A percentile compares a stretch with the other conserved stretches of the same genome.
Evolutionary conservation across 2,797 vertebrate species (phyloP).

Genomic region (Poliocrania exsul): DNA sequence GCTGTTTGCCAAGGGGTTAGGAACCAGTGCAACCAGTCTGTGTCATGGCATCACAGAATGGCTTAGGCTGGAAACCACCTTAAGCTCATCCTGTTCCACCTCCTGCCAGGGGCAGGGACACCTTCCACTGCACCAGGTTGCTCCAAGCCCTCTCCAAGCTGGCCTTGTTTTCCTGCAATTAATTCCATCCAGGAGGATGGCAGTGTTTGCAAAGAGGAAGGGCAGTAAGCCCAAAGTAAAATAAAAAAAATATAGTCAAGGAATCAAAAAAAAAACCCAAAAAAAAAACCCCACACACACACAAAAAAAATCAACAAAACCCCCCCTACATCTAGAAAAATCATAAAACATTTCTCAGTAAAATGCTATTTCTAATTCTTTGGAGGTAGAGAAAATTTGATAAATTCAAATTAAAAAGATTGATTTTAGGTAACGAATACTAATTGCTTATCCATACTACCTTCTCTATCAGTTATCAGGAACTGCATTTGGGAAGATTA

Average conservation of each 20-base stretch:
- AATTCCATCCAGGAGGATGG: neutral
- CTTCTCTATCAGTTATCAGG: neutral
- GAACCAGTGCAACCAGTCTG: neutral
- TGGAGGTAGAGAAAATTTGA: neutral
- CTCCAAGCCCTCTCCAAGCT: neutral
- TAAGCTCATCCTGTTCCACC: neutral
- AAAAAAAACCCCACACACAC: neutral
- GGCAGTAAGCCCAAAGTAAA: neutral
- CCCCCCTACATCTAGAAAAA: neutral
- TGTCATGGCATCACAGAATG: neutral
- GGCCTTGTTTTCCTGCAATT: neutral
- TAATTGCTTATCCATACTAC: neutral
- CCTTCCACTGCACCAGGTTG: neutral
- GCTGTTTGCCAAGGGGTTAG: neutral
- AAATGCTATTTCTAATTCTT: constrained; percentile 20
- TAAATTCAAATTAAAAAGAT: constrained; percentile 1
- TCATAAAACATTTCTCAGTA: neutral
- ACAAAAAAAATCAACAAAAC: neutral
- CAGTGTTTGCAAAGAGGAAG: neutral
- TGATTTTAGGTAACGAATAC: neutral
- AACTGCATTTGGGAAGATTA: neutral
- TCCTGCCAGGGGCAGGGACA: neutral
- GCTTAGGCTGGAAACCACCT: neutral
- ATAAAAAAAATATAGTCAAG: neutral
- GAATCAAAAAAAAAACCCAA: neutral